Conservation (phyloP, 2,113 vertebrate genomes). For the Siniperca knerii region DNA sequence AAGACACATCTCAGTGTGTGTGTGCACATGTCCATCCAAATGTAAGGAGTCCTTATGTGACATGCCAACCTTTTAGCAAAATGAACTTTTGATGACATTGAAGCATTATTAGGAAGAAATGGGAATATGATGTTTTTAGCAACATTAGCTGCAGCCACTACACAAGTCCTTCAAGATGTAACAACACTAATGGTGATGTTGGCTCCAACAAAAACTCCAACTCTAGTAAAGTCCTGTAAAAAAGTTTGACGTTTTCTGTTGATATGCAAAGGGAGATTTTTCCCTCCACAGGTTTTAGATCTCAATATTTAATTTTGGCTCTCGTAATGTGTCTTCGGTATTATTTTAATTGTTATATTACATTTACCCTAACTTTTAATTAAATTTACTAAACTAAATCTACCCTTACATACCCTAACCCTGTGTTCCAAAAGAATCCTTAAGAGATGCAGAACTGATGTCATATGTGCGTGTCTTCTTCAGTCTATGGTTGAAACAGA, state of each 20-base stretch:
- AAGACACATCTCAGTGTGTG: slow-evolving; percentile 22
- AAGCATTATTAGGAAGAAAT: slow-evolving; percentile 30
- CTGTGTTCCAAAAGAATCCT: neutral
- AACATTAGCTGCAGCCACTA: slow-evolving; percentile 18
- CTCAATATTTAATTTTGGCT: neutral
- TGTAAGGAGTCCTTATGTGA: slow-evolving; percentile 32
- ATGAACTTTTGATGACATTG: slow-evolving; percentile 45
- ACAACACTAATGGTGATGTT: neutral
- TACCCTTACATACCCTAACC: neutral
- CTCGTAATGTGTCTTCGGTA: neutral
- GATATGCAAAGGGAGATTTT: neutral
- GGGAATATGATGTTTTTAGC: slow-evolving; percentile 26
- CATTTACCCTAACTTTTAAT: neutral
- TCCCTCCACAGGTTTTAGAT: neutral
- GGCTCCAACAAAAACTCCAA: neutral
- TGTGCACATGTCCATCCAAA: neutral
- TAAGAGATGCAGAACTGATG: neutral
- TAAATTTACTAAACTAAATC: no score
- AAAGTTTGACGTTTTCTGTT: neutral
- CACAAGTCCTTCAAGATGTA: slow-evolving; percentile 8
- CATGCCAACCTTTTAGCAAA: slow-evolving; percentile 43
- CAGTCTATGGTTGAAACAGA: slow-evolving; percentile 60
- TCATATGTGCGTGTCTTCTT: slow-evolving; percentile 7
- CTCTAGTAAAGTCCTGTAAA: neutral
- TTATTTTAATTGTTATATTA: no score